Evolutionary conservation across 2,888 invertebrate species (phyloP).

Genomic region (Orthonevra nobilis): DNA sequence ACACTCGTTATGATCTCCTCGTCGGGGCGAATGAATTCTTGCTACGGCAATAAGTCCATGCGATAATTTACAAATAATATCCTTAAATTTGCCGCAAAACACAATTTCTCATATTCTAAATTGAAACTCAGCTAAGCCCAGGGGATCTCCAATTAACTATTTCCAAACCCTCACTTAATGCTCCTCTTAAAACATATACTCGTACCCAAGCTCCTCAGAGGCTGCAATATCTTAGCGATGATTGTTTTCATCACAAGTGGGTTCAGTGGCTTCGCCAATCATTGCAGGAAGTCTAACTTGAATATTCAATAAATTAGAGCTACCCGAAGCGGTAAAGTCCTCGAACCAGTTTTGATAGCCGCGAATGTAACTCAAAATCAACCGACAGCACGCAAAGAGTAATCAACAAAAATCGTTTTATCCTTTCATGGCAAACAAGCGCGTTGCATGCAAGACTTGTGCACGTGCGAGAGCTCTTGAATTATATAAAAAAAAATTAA

Average conservation of each 20-base stretch:
- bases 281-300: conserved; percentile 26
- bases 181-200: background rate
- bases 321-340: conserved; percentile 29
- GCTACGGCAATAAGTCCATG: too few species aligned
- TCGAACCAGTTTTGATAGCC: conserved; percentile 47
- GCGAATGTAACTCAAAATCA: conserved; percentile 23
- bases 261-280: conserved; percentile 19
- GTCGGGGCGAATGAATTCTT: too few species aligned
- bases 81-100: background rate
- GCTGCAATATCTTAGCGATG: conserved; percentile 13
- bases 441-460: conserved; percentile 46
- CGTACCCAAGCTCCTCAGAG: conserved; percentile 8
- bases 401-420: conserved; percentile 35
- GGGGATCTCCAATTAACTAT: conserved; percentile 12
- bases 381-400: conserved; percentile 54
- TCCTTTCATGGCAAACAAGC: conserved; percentile 49
- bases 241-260: background rate
- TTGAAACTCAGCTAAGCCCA: background rate
- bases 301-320: conserved; percentile 31
- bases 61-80: too few species aligned
- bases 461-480: conserved; percentile 19
- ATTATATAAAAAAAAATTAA: too few species aligned
- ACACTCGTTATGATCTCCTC: too few species aligned
- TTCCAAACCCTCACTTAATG: background rate
- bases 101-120: conserved; percentile 4